phyloP scores from a whole-genome alignment of 2,888 invertebrate genomes.

The Lepidocyrtoides sp. region DNA sequence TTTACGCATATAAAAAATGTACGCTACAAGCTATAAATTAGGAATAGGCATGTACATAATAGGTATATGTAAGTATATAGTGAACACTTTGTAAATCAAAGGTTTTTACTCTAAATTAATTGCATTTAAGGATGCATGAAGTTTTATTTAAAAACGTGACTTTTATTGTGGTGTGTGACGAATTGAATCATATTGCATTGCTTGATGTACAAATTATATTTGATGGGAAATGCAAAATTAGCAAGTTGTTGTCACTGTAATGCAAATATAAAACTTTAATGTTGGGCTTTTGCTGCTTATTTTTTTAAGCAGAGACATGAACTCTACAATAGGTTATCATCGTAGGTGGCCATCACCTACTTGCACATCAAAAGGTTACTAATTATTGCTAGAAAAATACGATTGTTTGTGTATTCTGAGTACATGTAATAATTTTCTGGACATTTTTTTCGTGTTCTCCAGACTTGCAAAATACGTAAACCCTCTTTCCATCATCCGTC shows the following conservation, averaged over 20 bases:
- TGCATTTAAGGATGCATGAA: too few species aligned
- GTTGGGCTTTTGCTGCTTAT: too few species aligned
- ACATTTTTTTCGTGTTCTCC: background rate
- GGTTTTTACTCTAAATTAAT: background rate
- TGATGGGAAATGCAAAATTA: background rate
- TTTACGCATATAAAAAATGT: background rate
- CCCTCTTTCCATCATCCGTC: constrained; percentile 51
- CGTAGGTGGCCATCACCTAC: background rate
- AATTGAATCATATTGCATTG: background rate
- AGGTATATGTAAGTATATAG: background rate
- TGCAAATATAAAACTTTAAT: background rate
- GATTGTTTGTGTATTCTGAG: too few species aligned
- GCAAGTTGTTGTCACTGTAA: too few species aligned
- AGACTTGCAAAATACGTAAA: background rate
- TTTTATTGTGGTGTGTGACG: background rate
- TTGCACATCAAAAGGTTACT: constrained; percentile 27
- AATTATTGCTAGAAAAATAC: too few species aligned
- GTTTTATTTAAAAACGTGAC: background rate
- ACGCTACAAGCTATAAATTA: too few species aligned
- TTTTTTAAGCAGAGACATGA: background rate
- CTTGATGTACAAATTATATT: background rate
- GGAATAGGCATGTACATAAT: background rate
- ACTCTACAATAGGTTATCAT: background rate
- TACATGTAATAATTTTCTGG: background rate
- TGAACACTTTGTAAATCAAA: background rate